Evolutionary conservation across 2,113 vertebrate genomes (phyloP).

Genomic region (Tachuris rubrigastra): DNA sequence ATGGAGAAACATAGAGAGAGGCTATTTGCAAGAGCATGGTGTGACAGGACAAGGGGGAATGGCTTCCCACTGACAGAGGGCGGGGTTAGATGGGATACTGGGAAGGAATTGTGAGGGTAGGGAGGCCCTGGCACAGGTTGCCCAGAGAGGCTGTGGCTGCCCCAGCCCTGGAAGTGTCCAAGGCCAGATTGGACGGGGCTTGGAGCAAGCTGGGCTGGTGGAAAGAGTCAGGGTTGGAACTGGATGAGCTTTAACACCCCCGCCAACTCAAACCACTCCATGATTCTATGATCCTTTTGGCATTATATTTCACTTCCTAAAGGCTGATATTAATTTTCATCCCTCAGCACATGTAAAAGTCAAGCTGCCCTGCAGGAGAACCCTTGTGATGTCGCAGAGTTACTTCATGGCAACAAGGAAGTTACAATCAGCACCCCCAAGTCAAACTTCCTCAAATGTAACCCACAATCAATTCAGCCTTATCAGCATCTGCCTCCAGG

Average conservation of each 20-base stretch:
- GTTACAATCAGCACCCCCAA: background rate
- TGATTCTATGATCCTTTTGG: background rate
- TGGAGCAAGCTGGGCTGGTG: fast-evolving
- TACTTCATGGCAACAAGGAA: background rate
- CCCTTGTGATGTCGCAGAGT: background rate
- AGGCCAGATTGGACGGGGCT: fast-evolving
- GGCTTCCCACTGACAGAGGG: background rate
- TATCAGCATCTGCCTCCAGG: background rate
- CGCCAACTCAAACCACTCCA: background rate
- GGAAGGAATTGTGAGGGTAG: background rate
- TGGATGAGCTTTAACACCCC: background rate
- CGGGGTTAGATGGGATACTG: fast-evolving
- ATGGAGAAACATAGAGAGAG: background rate
- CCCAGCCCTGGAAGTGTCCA: background rate
- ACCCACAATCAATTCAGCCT: background rate
- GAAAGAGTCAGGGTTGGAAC: background rate
- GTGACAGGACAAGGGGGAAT: background rate
- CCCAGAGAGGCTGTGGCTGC: background rate
- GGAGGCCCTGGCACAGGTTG: fast-evolving
- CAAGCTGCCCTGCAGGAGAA: background rate
- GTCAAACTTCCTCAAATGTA: slow-evolving; percentile 29
- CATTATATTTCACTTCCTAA: background rate
- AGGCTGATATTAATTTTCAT: background rate
- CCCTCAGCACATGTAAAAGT: background rate
- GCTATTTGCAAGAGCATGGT: background rate